Percentiles rank a stretch among this genome's conserved stretches.
Conservation (phyloP, 1,140 invertebrate species). For the Drosophila quadrilineata region DNA sequence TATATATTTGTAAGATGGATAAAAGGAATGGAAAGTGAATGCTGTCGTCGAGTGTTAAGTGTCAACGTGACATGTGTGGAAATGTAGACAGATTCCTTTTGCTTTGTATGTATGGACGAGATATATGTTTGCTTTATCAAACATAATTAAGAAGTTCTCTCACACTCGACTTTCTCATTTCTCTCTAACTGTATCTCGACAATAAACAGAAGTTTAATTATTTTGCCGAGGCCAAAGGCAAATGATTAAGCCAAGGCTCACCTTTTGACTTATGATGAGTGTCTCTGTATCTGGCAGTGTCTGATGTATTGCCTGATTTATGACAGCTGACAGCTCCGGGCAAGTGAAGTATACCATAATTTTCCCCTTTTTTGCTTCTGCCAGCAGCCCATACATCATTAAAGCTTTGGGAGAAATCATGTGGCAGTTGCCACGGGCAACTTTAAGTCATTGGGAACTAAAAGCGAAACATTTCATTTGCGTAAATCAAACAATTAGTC, state of each 20-base stretch:
- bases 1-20: not conserved
- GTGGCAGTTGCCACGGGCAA: not conserved
- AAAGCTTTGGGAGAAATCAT: constrained; percentile 4
- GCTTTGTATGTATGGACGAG: too few species aligned
- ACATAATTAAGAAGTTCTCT: constrained; percentile 70
- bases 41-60: constrained; percentile 45
- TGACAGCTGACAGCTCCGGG: constrained; percentile 55
- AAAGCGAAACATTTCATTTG: constrained; percentile 58
- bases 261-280: constrained; percentile 70
- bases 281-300: constrained; percentile 20
- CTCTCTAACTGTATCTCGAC: constrained; percentile 29
- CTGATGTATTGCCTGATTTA: constrained; percentile 63
- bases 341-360: constrained; percentile 2
- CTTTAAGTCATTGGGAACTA: constrained; percentile 40
- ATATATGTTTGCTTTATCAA: constrained; percentile 72
- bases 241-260: constrained; percentile 62
- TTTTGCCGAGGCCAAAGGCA: constrained; percentile 49
- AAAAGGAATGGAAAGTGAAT: constrained; percentile 6
- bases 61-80: constrained; percentile 59
- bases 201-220: constrained; percentile 80
- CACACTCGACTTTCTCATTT: too few species aligned
- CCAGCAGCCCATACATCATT: constrained; percentile 25
- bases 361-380: not conserved
- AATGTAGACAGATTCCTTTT: not conserved
- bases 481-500: constrained; percentile 78